phyloP scores from a whole-genome alignment of 2,888 invertebrate species.

The Meandrusa payeni region DNA sequence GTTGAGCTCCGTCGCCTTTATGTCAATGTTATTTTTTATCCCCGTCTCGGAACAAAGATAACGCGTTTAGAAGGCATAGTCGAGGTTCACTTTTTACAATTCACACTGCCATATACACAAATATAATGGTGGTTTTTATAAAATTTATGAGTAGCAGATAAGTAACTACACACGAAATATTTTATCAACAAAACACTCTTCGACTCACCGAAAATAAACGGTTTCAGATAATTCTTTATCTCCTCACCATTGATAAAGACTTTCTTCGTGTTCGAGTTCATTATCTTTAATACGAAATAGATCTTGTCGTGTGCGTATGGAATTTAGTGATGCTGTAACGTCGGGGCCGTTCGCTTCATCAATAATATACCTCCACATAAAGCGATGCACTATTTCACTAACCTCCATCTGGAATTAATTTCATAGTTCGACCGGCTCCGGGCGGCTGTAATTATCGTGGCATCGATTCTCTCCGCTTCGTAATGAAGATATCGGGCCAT shows the following conservation, averaged over 20 bases:
- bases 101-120: constrained; percentile 43
- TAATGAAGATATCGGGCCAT: constrained; percentile 67
- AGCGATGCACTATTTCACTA: constrained; percentile 50
- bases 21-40: constrained; percentile 49
- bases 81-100: constrained; percentile 49
- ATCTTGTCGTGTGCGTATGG: constrained; percentile 26
- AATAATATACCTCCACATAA: constrained; percentile 39
- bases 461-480: constrained; percentile 53
- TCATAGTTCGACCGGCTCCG: constrained; percentile 44
- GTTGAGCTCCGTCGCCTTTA: constrained; percentile 36
- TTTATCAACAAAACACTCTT: constrained; percentile 13
- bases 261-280: constrained; percentile 9
- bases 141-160: constrained; percentile 36
- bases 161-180: constrained; percentile 17
- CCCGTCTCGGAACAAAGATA: constrained; percentile 56
- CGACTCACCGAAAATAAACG: constrained; percentile 15
- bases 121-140: constrained; percentile 37
- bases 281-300: background rate
- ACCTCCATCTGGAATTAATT: constrained; percentile 53
- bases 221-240: constrained; percentile 18
- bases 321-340: constrained; percentile 30
- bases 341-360: constrained; percentile 42
- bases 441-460: constrained; percentile 57
- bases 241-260: constrained; percentile 1
- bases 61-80: constrained; percentile 38